Evolutionary conservation across 2,113 vertebrate genomes (phyloP).

Genomic region (Hyperopisus bebe): DNA sequence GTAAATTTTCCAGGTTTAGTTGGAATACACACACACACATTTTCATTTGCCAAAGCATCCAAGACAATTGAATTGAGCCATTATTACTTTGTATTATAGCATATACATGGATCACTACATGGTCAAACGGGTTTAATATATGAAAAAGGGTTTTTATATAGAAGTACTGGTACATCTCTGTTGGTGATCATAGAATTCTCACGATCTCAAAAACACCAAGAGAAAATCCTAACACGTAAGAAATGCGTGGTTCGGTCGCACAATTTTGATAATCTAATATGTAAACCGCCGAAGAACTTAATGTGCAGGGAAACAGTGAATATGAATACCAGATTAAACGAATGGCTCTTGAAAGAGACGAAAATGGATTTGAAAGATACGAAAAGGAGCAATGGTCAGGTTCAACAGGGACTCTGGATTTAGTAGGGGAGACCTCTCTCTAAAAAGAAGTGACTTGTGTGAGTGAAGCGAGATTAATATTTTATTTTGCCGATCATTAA

Average conservation of each 20-base stretch:
- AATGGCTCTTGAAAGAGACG: neutral
- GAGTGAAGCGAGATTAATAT: neutral
- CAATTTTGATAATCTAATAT: neutral
- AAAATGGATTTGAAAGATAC: neutral
- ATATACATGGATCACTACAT: neutral
- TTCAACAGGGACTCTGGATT: no score
- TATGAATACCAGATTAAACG: neutral
- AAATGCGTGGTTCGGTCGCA: neutral
- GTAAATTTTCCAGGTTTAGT: neutral
- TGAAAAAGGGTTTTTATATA: neutral
- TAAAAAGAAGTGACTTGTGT: neutral
- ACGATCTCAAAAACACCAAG: neutral
- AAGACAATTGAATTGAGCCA: neutral
- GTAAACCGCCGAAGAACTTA: neutral
- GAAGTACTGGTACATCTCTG: neutral
- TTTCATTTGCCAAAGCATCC: neutral
- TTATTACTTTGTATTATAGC: neutral
- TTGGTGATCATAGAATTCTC: neutral
- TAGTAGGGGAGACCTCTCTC: no score
- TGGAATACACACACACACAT: neutral
- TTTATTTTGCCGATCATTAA: neutral
- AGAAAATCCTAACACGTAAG: neutral
- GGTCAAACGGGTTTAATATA: neutral
- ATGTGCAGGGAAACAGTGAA: neutral
- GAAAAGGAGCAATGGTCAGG: no score